Evolutionary conservation across 2,113 vertebrate genomes (phyloP), one percentile per base, ranked within the genome.

Genomic region (Saimiri boliviensis): DNA sequence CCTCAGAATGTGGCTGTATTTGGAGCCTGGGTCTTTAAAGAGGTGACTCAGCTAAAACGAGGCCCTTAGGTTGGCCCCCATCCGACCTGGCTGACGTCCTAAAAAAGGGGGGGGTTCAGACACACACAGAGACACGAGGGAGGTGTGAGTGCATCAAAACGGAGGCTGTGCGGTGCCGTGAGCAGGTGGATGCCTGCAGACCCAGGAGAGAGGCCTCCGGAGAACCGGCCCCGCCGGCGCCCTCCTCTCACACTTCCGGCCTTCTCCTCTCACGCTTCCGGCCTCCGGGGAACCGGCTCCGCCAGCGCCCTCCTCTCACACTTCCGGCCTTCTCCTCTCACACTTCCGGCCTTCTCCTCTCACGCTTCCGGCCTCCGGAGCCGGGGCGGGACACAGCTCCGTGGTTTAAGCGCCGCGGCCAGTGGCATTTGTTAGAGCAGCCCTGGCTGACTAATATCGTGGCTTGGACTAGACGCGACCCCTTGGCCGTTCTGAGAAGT

Each of bases 141-240:
- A 74, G 6, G 6, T 13, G 40, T 42, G 40, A 74, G n/a, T n/a
- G 73, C 73, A 45, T 42, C 8, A 42, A 74, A 40, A 27, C 25
- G 45, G 37, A 25, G 0, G 0, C 8, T 2, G 8, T 42, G 12
- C 56, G 71, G 56, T 3, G 3, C 25, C 2, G 40, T 2, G 6
- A 74, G 73, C 21, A 25, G 71, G 71, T 6, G 5, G 71, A 37
- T 4, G 37, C 40, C 71, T 42, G 71, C 37, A 27, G 7, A 25
- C 71, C 8, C 5, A 27, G 23, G 40, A 42, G 71, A 27, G 37
- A 74, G 71, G 40, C 71, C 71, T 42, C 71, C 12, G 1, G 40
- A 74, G 71, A 74, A 27, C 11, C 12, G 25, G 35, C 21, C 25
- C 21, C 13, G 37, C 71, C 21, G 3, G 71, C 12, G 12, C 11